Evolutionary conservation across 2,113 vertebrate genomes (phyloP).

Genomic region (Sterna hirundo): DNA sequence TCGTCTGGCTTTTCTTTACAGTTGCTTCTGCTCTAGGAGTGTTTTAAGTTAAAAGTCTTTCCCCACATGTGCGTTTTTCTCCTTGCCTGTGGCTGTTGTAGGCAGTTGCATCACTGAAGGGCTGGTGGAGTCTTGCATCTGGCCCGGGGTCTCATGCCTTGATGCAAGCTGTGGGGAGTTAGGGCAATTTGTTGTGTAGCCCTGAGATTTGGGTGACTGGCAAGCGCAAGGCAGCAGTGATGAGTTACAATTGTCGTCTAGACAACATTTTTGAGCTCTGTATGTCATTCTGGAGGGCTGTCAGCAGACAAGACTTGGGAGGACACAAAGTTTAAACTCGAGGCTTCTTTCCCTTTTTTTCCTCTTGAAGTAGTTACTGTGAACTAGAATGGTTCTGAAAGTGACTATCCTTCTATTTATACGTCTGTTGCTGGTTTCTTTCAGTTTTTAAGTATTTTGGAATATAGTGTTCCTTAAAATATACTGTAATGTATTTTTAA

Average conservation of each 20-base stretch:
- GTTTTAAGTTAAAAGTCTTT: background rate
- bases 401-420: background rate
- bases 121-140: background rate
- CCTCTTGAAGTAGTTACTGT: background rate
- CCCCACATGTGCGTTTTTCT: fast-evolving
- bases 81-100: background rate
- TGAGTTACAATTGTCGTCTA: background rate
- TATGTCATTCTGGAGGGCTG: background rate
- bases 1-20: background rate
- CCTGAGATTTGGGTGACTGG: background rate
- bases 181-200: background rate
- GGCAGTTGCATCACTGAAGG: background rate
- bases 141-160: background rate
- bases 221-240: background rate
- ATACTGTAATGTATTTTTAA: background rate
- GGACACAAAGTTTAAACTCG: background rate
- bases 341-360: background rate
- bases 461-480: background rate
- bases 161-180: background rate
- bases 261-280: background rate
- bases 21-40: background rate
- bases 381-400: background rate
- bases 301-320: background rate
- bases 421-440: background rate
- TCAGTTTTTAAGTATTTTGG: background rate